Percentiles rank a stretch among this genome's conserved stretches.
Conservation (phyloP, 2,797 vertebrate species). For the Apogon hyalosoma region DNA sequence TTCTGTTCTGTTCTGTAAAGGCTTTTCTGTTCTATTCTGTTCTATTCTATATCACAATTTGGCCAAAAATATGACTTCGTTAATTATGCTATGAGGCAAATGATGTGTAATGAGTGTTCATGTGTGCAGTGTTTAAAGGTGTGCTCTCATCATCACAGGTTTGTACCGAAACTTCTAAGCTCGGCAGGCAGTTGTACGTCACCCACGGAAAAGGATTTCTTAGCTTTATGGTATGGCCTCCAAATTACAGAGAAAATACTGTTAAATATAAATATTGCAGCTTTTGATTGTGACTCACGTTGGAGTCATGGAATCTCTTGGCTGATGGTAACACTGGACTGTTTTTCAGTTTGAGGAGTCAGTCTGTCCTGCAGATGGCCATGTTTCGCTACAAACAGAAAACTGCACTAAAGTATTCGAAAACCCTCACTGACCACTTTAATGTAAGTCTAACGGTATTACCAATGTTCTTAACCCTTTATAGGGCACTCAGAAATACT, state of each 20-base stretch:
- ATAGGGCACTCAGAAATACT: too few relatives aligned
- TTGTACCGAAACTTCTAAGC: slow-evolving; percentile 89
- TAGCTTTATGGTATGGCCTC: slow-evolving; percentile 87
- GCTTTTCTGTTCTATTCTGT: too few relatives aligned
- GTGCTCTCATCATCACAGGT: slow-evolving; percentile 75
- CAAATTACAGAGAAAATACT: not conserved
- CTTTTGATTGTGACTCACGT: not conserved
- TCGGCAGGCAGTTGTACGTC: slow-evolving; percentile 82
- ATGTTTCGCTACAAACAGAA: slow-evolving; percentile 94
- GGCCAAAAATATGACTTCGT: too few relatives aligned
- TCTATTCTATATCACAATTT: too few relatives aligned
- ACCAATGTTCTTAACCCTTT: not conserved
- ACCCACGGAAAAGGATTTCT: slow-evolving; percentile 88
- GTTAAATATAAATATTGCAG: not conserved
- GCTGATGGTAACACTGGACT: not conserved
- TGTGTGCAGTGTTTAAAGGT: not conserved
- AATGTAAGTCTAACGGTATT: slow-evolving; percentile 77
- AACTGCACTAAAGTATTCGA: slow-evolving; percentile 91
- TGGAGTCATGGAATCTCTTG: not conserved
- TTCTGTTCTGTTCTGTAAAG: too few relatives aligned
- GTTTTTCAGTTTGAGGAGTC: slow-evolving; percentile 90
- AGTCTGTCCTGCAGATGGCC: slow-evolving; percentile 93
- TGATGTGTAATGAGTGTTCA: not conserved
- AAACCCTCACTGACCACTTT: slow-evolving; percentile 92
- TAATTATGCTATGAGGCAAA: too few relatives aligned